Conservation (phyloP, 2,113 vertebrate species). For the Corynorhinus townsendii region DNA sequence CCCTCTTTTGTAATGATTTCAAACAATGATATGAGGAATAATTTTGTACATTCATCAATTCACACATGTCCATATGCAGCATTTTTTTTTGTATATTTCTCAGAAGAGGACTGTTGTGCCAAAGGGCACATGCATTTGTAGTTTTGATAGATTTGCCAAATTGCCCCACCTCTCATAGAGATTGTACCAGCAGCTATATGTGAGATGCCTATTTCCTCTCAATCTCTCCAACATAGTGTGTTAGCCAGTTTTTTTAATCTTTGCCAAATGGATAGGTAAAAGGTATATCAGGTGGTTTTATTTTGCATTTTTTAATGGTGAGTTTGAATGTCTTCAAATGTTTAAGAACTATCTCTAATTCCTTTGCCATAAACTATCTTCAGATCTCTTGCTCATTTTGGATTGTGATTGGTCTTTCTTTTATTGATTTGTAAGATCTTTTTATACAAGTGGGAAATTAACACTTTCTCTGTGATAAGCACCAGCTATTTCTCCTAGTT, state of each 20-base stretch:
- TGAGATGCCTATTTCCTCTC: not conserved
- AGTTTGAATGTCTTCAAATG: not conserved
- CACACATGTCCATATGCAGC: not conserved
- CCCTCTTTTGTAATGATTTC: not conserved
- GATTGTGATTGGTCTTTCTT: not conserved
- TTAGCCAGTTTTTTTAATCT: not conserved
- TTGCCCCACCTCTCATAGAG: not conserved
- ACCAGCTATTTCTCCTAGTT: not conserved
- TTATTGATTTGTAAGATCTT: slow-evolving; percentile 20
- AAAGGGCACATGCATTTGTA: not conserved
- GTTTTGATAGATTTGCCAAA: not conserved
- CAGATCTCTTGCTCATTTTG: not conserved
- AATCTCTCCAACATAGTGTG: not conserved
- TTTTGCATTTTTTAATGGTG: not conserved
- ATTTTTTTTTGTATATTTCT: not conserved
- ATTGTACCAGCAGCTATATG: not conserved
- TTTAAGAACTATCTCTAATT: slow-evolving; percentile 6
- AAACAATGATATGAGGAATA: not conserved
- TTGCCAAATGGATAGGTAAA: not conserved
- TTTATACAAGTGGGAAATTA: not conserved
- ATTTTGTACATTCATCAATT: not conserved
- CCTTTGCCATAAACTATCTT: not conserved
- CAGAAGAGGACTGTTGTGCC: not conserved
- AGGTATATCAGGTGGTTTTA: not conserved
- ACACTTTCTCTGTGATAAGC: not conserved